Base-by-base conservation (phyloP, 1,140 invertebrate genomes). In the Euborellia annulipes region DNA sequence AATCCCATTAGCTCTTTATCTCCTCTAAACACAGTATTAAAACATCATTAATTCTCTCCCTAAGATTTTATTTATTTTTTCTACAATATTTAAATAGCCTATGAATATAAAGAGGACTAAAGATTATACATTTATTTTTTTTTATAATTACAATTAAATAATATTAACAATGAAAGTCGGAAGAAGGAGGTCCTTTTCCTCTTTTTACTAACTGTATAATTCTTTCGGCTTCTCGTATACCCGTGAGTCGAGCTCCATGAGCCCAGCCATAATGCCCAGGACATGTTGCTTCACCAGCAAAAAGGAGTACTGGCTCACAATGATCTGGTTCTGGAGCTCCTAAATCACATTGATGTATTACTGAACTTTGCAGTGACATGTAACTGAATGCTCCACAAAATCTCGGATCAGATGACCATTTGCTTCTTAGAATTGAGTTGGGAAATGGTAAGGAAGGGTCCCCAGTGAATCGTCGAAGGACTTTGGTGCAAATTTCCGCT, bases 261-360 rank as follows among this genome's bases (percentile, higher is more conserved):
- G 83, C 77, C 2, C 83, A 87, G 9, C 76, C 76, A 42, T 78
- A 80, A 49, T 78, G 75, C 19, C 75, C 70, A 6, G 78, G 64
- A 52, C 83, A 75, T 1, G 85, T 89, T 1, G 85, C 86, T 66
- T 92, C 88, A 0, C 88, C 88, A 36, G 87, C 87, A 62, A 92
- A 92, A 17, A 88, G 58, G 17, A 93, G 56, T 23, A 71, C 67
- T 0, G 79, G 73, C 8, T 72, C 69, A 50, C 72, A 72, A 2
- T 68, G 64, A 2, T 67, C 72, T 19, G 76, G 76, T 37, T 82
- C 60, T 1, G 81, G 79, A 41, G 62, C 66, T 1, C 75, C 73
- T 21, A 84, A 52, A 52, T 77, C 72, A 48, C 77, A 78, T 46
- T 80, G 76, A 23, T 81, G 73, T 20, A 70, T 73, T 0, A 77